A percentile compares a stretch with the other conserved stretches of the same genome.
Evolutionary conservation across 2,797 vertebrate genomes (phyloP).

Genomic region (Octomys mimax): DNA sequence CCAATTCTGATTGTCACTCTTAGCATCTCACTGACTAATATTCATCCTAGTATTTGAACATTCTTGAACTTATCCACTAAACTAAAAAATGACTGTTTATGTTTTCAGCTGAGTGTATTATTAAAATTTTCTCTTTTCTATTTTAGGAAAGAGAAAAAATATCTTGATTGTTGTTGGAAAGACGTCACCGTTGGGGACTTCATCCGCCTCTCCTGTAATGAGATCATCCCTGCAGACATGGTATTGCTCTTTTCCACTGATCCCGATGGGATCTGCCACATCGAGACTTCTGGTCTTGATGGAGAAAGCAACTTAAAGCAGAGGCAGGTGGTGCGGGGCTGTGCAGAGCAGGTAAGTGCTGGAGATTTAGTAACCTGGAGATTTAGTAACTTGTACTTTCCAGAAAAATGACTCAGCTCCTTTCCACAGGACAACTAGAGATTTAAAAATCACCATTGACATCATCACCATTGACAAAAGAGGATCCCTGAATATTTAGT

Average conservation of each 20-base stretch:
- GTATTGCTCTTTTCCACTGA: constrained; percentile 95
- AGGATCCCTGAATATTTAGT: background rate
- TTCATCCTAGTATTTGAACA: background rate
- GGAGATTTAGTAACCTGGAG: too few relatives aligned
- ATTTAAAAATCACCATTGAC: constrained; percentile 47
- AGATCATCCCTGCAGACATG: constrained; percentile 96
- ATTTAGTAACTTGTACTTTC: background rate
- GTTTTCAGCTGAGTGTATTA: constrained; percentile 27
- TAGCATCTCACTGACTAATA: constrained; percentile 9
- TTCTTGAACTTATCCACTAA: background rate
- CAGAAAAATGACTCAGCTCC: constrained; percentile 12
- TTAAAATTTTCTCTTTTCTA: constrained; percentile 51
- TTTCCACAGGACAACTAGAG: constrained; percentile 4
- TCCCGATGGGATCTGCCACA: constrained; percentile 94
- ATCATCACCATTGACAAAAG: constrained; percentile 36
- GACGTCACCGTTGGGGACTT: constrained; percentile 96
- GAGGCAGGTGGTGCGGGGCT: constrained; percentile 94
- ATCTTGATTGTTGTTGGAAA: constrained; percentile 93
- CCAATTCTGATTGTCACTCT: constrained; percentile 5
- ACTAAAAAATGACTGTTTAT: background rate
- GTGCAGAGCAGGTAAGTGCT: constrained; percentile 89
- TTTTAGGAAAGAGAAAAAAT: constrained; percentile 92
- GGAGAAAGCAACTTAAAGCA: constrained; percentile 98
- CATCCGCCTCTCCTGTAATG: constrained; percentile 95
- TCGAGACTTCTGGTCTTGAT: constrained; percentile 96